phyloP scores from a whole-genome alignment of 2,113 vertebrate species.

The Cyprichromis sp. region DNA sequence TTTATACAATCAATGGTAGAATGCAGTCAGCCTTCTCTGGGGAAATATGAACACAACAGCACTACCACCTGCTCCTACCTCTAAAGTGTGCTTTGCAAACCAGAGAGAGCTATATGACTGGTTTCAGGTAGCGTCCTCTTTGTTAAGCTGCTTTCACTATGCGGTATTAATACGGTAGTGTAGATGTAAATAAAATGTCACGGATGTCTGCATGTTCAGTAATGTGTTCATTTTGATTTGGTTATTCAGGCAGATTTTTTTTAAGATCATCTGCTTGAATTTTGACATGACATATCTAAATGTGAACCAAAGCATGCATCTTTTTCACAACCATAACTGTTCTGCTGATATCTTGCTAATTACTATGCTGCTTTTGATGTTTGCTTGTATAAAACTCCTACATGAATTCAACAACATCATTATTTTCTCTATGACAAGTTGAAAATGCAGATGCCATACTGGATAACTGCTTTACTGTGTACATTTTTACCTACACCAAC shows the following conservation, averaged over 20 bases:
- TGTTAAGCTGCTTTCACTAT: not conserved
- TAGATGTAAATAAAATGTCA: not conserved
- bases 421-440: not conserved
- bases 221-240: not conserved
- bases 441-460: not conserved
- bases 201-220: not conserved
- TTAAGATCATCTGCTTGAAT: not conserved
- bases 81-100: not conserved
- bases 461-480: not conserved
- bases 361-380: not conserved
- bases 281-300: not conserved
- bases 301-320: not conserved
- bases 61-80: conserved; percentile 35
- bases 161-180: not conserved
- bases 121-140: not conserved
- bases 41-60: conserved; percentile 51
- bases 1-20: conserved; percentile 53
- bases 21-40: conserved; percentile 32
- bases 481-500: not conserved
- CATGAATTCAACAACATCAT: not conserved
- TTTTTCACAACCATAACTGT: not conserved
- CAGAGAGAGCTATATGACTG: not conserved
- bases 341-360: not conserved
- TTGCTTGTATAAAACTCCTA: not conserved
- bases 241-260: not conserved